These are phyloP conservation scores for Apostichopus leukothele DNA, from an alignment of 53 echinoderm and acorn worm genomes.

Conservation along the genomic window DNA sequence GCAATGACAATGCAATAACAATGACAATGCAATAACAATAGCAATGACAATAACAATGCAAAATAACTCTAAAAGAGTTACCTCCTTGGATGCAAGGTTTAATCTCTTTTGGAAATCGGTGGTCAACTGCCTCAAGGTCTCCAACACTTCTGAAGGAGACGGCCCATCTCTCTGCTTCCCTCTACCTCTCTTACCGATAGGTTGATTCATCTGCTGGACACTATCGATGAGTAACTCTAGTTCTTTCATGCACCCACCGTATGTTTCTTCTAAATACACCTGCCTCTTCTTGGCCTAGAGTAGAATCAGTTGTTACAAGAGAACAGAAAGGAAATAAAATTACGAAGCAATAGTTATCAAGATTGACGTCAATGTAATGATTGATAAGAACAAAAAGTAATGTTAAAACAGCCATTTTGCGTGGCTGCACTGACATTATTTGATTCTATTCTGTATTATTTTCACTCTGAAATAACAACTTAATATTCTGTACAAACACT, in stretches of 20 bases:
- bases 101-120: slow-evolving; percentile 82
- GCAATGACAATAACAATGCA: too few species aligned
- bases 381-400: background rate
- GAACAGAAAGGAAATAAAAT: background rate
- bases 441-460: too few species aligned
- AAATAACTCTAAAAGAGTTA: background rate
- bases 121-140: slow-evolving; percentile 77
- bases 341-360: background rate
- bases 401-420: too few species aligned
- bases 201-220: slow-evolving; percentile 20
- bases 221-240: slow-evolving; percentile 74
- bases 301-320: background rate
- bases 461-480: too few species aligned
- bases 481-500: too few species aligned
- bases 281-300: slow-evolving; percentile 92
- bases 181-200: slow-evolving; percentile 15
- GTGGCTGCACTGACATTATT: too few species aligned
- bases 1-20: too few species aligned
- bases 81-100: slow-evolving; percentile 80
- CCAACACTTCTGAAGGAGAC: slow-evolving; percentile 81
- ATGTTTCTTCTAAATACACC: slow-evolving; percentile 87
- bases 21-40: too few species aligned
- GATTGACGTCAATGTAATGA: background rate
- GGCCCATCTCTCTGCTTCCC: slow-evolving; percentile 45
- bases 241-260: slow-evolving; percentile 96